Base-by-base conservation (phyloP, 2,888 invertebrate species). In the Spisula subtruncata region DNA sequence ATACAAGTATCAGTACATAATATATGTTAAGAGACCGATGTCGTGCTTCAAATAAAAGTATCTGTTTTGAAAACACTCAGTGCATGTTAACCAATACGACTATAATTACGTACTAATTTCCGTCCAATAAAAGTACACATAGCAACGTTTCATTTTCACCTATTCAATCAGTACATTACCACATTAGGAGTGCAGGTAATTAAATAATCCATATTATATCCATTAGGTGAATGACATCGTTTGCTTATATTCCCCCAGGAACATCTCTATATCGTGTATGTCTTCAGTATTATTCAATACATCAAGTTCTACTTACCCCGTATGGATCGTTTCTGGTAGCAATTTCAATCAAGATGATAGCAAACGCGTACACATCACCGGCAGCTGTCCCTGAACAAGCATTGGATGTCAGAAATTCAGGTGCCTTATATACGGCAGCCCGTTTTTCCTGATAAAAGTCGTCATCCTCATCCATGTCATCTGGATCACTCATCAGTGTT, bases 301-400 rank as follows among this genome's bases (percentile, higher is more conserved):
- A 66, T 66, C 2, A 32, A 10, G 4, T 32, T 35, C 81, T 29
- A 51, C 79, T 81, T 90, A 96, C 96, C 91, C 94, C 95, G 83
- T 95, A 95, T 6, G 96, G 95, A 85, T 95, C 96, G 79, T 94
- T 94, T 81, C 96, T 91, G 0, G 93, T 95, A 12, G 95, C 95
- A 35, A 96, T 95, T 89, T 96, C 96, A n/a, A 95, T 87, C n/a
- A 96, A 90, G 12, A 96, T 94, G 41, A 96, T 94, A 6, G 94
- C 93, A 83, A 95, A 96, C 0, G 96, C 92, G 89, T 96, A 96
- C 0, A 95, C 94, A 89, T 96, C 96, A 6, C 91, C 93, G 0
- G 91, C 86, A 5, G 90, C 85, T 10, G 93, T 94, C 0, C 91
- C 82, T 12, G 56, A 25, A 20, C 66, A 87, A 16, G 48, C 25